These are phyloP conservation scores for Pseudobourletiella spinata DNA, from an alignment of 1,140 invertebrate genomes.

Conservation along the genomic window DNA sequence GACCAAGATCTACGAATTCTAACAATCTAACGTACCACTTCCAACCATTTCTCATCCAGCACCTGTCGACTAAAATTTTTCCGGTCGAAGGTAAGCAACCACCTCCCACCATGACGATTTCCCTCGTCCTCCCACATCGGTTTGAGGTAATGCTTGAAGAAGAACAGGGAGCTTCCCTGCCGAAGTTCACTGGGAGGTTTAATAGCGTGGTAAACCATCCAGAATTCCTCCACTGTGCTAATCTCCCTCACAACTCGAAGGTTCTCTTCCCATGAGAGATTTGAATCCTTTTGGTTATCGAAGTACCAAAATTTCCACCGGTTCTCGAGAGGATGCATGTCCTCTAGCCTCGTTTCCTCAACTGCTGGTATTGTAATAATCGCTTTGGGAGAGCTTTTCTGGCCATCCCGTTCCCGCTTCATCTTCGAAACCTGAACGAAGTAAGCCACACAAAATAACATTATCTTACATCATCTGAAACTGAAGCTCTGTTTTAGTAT, in stretches of 20 bases:
- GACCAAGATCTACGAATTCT: neutral
- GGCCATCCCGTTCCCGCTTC: too few relatives aligned
- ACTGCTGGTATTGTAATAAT: too few relatives aligned
- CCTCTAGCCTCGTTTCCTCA: neutral
- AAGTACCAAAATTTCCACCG: conserved; percentile 97
- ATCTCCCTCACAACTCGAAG: conserved; percentile 85
- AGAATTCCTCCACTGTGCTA: conserved; percentile 97
- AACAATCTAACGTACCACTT: conserved; percentile 60
- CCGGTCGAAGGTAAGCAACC: conserved; percentile 83
- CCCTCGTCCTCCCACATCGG: conserved; percentile 98
- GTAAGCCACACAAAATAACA: too few relatives aligned
- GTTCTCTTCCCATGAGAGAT: conserved; percentile 90
- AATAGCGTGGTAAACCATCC: conserved; percentile 94
- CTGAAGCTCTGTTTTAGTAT: too few relatives aligned
- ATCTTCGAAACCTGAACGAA: too few relatives aligned
- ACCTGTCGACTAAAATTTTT: conserved; percentile 73
- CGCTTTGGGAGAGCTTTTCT: neutral
- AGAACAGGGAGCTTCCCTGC: conserved; percentile 87
- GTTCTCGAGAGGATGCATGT: conserved; percentile 88
- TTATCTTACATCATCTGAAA: too few relatives aligned
- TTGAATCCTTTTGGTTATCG: conserved; percentile 77
- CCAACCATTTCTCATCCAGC: conserved; percentile 89
- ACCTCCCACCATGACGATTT: conserved; percentile 84
- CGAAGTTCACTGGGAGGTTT: conserved; percentile 80
- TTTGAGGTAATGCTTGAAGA: conserved; percentile 90